phyloP scores from a whole-genome alignment of 2,888 invertebrate species.

The Drosophila niveifrons region DNA sequence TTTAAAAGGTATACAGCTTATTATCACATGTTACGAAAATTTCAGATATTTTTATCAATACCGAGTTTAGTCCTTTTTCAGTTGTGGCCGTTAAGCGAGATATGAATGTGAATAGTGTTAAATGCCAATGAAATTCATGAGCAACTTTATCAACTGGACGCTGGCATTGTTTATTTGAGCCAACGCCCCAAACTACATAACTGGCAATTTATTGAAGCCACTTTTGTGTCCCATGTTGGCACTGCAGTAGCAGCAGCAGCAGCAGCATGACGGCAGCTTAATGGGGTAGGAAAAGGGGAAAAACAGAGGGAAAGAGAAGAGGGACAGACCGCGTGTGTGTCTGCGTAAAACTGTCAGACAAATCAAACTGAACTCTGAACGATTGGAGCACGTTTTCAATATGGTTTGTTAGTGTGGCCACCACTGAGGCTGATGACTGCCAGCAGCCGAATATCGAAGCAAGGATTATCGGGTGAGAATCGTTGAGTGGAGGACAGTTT shows the following conservation, averaged over 20 bases:
- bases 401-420: conserved; percentile 75
- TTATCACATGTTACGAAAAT: too few species aligned
- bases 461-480: conserved; percentile 5
- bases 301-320: background rate
- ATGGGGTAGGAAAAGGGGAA: conserved; percentile 8
- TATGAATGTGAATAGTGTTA: too few species aligned
- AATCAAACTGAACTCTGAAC: conserved; percentile 72
- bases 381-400: conserved; percentile 77
- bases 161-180: conserved; percentile 23
- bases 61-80: too few species aligned
- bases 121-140: conserved; percentile 9
- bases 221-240: conserved; percentile 57
- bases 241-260: conserved; percentile 44
- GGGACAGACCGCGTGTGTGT: background rate
- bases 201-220: conserved; percentile 50
- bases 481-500: too few species aligned
- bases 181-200: conserved; percentile 22
- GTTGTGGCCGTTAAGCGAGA: background rate
- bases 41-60: too few species aligned
- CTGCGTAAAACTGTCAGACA: conserved; percentile 67
- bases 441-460: conserved; percentile 11
- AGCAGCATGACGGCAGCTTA: too few species aligned
- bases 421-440: conserved; percentile 36
- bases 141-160: conserved; percentile 23
- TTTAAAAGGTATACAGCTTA: too few species aligned